Conservation (phyloP, 1,140 invertebrate genomes). For the Psilanteris sp. region DNA sequence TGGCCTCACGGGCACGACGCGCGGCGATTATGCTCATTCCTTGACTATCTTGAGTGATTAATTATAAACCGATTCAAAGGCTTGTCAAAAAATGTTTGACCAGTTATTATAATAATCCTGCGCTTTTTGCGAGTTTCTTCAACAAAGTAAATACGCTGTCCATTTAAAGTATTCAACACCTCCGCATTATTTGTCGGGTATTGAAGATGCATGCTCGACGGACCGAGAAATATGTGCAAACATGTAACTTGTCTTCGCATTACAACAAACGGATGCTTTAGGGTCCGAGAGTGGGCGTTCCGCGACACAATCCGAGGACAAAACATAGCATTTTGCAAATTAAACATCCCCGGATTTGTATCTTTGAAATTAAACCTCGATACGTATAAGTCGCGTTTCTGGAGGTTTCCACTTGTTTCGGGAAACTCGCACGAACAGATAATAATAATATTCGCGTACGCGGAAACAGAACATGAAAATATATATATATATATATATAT, state of each 20-base stretch:
- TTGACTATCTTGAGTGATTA: too few species aligned
- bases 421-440: too few species aligned
- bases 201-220: constrained; percentile 51
- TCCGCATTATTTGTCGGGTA: constrained; percentile 54
- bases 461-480: too few species aligned
- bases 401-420: too few species aligned
- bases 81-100: too few species aligned
- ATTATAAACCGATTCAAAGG: too few species aligned
- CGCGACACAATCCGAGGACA: constrained; percentile 37
- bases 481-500: too few species aligned
- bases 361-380: constrained; percentile 39
- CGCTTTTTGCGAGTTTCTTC: constrained; percentile 15
- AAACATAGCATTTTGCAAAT: constrained; percentile 47
- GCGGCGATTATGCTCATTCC: too few species aligned
- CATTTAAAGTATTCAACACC: constrained; percentile 49
- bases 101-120: constrained; percentile 22
- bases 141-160: constrained; percentile 29
- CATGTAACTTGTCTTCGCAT: constrained; percentile 55
- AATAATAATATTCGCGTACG: too few species aligned
- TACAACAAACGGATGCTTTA: constrained; percentile 56
- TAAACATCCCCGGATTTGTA: constrained; percentile 19
- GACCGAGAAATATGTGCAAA: constrained; percentile 50
- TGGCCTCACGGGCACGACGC: too few species aligned
- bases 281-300: constrained; percentile 45
- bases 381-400: background rate